Percentiles rank a stretch among this genome's conserved stretches.
Evolutionary conservation across 2,113 vertebrate species (phyloP).

Genomic region (Gobiocypris rarus): DNA sequence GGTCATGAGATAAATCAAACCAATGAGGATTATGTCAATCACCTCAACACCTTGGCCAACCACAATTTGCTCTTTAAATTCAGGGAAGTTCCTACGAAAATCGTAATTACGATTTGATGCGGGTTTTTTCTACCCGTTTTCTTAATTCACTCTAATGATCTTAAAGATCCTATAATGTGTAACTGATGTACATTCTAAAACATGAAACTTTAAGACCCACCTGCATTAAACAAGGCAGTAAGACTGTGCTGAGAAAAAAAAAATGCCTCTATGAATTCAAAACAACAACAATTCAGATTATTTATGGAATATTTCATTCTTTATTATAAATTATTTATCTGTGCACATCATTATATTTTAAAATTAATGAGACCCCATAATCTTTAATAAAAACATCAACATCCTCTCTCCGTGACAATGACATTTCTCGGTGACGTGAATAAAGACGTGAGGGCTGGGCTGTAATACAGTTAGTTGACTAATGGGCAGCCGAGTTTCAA

Average conservation of each 20-base stretch:
- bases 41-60: conserved; percentile 11
- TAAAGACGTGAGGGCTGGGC: too few relatives aligned
- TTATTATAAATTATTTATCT: background rate
- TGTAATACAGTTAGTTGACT: background rate
- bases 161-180: background rate
- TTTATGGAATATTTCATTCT: background rate
- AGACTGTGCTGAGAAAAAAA: background rate
- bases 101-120: background rate
- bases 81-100: background rate
- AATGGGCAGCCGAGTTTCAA: background rate
- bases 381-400: background rate
- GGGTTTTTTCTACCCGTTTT: background rate
- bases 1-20: conserved; percentile 12
- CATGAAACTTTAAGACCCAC: background rate
- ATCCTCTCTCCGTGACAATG: background rate
- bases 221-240: background rate
- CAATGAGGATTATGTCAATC: background rate
- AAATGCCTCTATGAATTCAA: background rate
- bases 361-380: too few relatives aligned
- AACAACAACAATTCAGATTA: background rate
- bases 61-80: background rate
- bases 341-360: background rate
- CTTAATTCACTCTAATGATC: background rate
- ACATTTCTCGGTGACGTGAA: too few relatives aligned
- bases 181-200: background rate